phyloP scores from a whole-genome alignment of 2,888 invertebrate genomes.

The Pristionchus exspectatus region DNA sequence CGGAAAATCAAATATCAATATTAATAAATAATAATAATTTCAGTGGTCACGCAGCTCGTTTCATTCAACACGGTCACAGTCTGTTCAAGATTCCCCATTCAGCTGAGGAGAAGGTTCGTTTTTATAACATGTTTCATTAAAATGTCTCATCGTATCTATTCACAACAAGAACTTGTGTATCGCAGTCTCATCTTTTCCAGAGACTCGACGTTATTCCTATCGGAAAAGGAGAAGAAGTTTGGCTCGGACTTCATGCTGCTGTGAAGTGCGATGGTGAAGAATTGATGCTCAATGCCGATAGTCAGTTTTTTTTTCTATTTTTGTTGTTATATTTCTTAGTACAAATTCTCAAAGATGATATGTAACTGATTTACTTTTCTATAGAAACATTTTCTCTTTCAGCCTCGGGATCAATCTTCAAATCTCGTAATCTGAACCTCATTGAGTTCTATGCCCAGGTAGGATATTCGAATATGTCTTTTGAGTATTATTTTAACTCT shows the following conservation, averaged over 20 bases:
- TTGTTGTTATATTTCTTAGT: too few relatives aligned
- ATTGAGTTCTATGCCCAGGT: conserved; percentile 29
- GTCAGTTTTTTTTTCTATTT: not conserved
- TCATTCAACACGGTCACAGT: conserved; percentile 29
- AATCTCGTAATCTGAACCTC: not conserved
- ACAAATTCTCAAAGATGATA: too few relatives aligned
- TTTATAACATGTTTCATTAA: too few relatives aligned
- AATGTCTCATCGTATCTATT: not conserved
- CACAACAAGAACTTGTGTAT: not conserved
- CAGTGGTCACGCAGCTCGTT: conserved; percentile 23
- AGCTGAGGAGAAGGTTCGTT: conserved; percentile 3
- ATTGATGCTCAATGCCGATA: conserved; percentile 1
- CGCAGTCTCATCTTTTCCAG: not conserved
- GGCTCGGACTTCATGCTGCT: conserved; percentile 41
- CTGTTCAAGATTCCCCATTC: conserved; percentile 23
- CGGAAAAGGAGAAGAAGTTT: conserved; percentile 46
- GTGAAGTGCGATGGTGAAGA: not conserved
- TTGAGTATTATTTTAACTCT: too few relatives aligned
- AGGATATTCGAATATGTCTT: too few relatives aligned
- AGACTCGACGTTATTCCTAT: conserved; percentile 4
- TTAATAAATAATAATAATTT: not conserved
- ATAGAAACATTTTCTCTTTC: not conserved
- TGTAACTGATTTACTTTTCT: not conserved
- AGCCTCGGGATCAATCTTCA: conserved; percentile 19
- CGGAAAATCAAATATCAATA: too few relatives aligned